Evolutionary conservation across 2,797 vertebrate species (phyloP), one percentile per base, ranked within the genome.

Genomic region (Schizopygopsis malacanthus): DNA sequence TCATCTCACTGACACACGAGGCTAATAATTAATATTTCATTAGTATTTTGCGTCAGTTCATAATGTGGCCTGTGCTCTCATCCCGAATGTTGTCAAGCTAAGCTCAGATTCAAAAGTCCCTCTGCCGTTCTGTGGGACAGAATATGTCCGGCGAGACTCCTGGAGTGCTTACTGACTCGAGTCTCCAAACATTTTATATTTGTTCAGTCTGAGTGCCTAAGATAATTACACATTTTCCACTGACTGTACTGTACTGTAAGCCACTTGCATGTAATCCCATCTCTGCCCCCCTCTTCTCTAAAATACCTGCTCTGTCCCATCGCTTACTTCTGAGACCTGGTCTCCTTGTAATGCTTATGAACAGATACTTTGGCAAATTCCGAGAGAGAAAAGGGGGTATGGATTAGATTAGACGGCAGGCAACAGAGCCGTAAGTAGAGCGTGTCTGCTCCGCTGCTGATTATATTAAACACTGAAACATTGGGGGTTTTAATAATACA

Each of bases 21-120:
- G 79, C 85, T 91, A 87, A 91, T 94, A 94, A 96, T 95, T 95
- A 95, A 96, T 95, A 96, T 96, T 95, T 94, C 92, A 95, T 94
- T 93, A 91, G 90, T 92, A 89, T 94, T 94, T 94, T 83, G 71
- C 28, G 75, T 45, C 75, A 15, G 54, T 78, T 86, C 87, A 90
- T 93, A 91, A 93, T 90, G 83, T 87, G 63, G 79, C 90, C 90
- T 89, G 45, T 63, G 16, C 72, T 82, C 45, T 76, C 37, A 52
- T 43, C 20, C 63, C 9, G 13, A 22, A 39, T 71, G 33, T 82
- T 56, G 54, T 37, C 4, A 2, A 83, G 65, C 52, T 61, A 33
- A 65, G 18, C 54, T 73, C 45, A 56, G 47, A 79, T 63, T 61
- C 25, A 39, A 28, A 88, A 75, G n/a, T 70, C n/a, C 33, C 9